Percentiles rank a stretch among this genome's conserved stretches.
Evolutionary conservation across 2,888 invertebrate genomes (phyloP).

Genomic region (Camptogramma bilineatum): DNA sequence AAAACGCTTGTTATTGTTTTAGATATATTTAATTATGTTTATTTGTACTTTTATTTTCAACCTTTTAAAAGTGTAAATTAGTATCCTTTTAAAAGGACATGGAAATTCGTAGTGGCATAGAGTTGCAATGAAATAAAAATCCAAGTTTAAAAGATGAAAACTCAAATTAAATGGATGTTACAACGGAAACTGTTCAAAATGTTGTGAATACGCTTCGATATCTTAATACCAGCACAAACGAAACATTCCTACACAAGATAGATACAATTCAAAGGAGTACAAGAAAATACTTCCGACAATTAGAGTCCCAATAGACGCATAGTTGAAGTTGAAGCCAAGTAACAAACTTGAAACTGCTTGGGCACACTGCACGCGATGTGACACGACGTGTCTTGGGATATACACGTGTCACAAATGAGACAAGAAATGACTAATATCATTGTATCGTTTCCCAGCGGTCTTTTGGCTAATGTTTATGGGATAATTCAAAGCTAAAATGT

Average conservation of each 20-base stretch:
- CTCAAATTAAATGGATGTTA: no score
- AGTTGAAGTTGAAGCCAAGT: slow-evolving; percentile 43
- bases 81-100: no score
- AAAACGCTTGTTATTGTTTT: not conserved
- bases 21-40: not conserved
- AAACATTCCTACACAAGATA: slow-evolving; percentile 3
- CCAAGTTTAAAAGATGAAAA: no score
- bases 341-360: slow-evolving; percentile 40
- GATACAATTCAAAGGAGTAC: slow-evolving; percentile 28
- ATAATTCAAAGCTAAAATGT: not conserved
- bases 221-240: not conserved
- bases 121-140: no score
- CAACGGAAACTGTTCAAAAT: not conserved
- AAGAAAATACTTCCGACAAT: slow-evolving; percentile 57
- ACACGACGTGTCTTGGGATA: slow-evolving; percentile 27
- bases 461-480: slow-evolving; percentile 8
- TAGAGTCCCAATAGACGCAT: slow-evolving; percentile 51
- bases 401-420: slow-evolving; percentile 18
- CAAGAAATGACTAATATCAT: slow-evolving; percentile 22
- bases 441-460: slow-evolving; percentile 10
- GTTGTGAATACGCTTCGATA: not conserved
- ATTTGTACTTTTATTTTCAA: not conserved
- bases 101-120: no score
- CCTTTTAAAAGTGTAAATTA: no score
- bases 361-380: slow-evolving; percentile 35